Evolutionary conservation across 2,113 vertebrate genomes (phyloP).

Genomic region (Pachypanchax playfairii): DNA sequence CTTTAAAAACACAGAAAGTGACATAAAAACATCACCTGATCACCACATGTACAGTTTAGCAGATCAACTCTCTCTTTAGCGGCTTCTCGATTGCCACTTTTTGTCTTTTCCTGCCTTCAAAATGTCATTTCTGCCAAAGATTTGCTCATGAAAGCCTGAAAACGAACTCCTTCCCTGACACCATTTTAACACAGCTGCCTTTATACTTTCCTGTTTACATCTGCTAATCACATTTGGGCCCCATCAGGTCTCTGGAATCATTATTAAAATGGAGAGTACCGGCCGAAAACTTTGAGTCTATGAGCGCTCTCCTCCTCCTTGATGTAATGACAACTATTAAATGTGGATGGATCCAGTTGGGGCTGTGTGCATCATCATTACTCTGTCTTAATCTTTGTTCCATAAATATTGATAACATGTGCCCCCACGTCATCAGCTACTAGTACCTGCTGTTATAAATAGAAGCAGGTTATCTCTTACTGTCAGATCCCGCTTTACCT

Average conservation of each 20-base stretch:
- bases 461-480: slow-evolving; percentile 74
- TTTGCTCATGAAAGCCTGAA: slow-evolving; percentile 20
- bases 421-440: slow-evolving; percentile 76
- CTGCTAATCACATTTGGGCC: slow-evolving; percentile 80
- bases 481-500: slow-evolving; percentile 54
- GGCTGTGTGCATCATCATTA: slow-evolving; percentile 74
- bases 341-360: slow-evolving; percentile 68
- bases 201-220: slow-evolving; percentile 59
- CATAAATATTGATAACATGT: slow-evolving; percentile 83
- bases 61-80: background rate
- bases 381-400: slow-evolving; percentile 79
- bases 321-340: slow-evolving; percentile 80
- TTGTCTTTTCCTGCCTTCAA: slow-evolving; percentile 5
- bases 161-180: slow-evolving; percentile 37
- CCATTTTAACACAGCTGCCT: slow-evolving; percentile 48
- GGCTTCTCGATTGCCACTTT: slow-evolving; percentile 30
- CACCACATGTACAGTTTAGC: slow-evolving; percentile 5
- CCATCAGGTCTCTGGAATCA: slow-evolving; percentile 78
- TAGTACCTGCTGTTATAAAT: slow-evolving; percentile 82
- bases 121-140: slow-evolving; percentile 24
- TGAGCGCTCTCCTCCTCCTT: slow-evolving; percentile 78
- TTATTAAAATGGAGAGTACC: slow-evolving; percentile 76
- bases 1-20: slow-evolving; percentile 9
- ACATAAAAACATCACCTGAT: slow-evolving; percentile 12
- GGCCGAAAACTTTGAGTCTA: slow-evolving; percentile 73